Conservation (phyloP, 30 jellyfish, hydroid and myxozoan genomes). For the Euphysa ruthae region DNA sequence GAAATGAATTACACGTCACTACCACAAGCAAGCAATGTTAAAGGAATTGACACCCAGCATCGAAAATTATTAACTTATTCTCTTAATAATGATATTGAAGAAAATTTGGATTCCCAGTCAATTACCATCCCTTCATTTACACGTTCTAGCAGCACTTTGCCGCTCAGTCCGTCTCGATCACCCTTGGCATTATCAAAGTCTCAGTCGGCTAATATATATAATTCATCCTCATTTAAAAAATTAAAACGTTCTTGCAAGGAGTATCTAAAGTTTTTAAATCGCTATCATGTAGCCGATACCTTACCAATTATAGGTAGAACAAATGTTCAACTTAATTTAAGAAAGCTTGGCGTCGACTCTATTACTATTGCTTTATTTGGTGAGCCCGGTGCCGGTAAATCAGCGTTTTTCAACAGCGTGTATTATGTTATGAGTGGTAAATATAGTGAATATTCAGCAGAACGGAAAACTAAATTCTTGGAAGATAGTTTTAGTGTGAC, state of each 20-base stretch:
- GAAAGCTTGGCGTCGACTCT: constrained; percentile 17
- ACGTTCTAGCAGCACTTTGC: too few relatives aligned
- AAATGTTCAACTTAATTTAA: constrained; percentile 3
- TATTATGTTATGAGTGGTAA: constrained; percentile 36
- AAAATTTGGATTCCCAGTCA: too few relatives aligned
- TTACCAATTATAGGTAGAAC: constrained; percentile 7
- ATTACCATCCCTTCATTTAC: too few relatives aligned
- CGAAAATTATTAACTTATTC: too few relatives aligned
- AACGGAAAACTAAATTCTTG: constrained; percentile 5
- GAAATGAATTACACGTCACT: too few relatives aligned
- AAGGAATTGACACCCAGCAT: too few relatives aligned
- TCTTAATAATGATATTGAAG: too few relatives aligned
- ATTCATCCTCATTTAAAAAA: too few relatives aligned
- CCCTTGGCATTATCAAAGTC: too few relatives aligned
- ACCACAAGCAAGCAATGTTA: too few relatives aligned
- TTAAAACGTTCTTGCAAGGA: neutral
- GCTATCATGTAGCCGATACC: constrained; percentile 32
- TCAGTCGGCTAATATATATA: too few relatives aligned
- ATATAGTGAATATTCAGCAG: constrained; percentile 33
- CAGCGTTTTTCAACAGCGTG: constrained; percentile 25
- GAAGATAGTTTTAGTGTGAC: constrained; percentile 14
- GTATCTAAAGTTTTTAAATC: constrained; percentile 2
- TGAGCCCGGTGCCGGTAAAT: constrained; percentile 41
- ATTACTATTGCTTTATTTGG: constrained; percentile 32
- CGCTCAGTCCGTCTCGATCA: too few relatives aligned